These are phyloP conservation scores for Channallabes apus DNA, from an alignment of 2,797 vertebrate genomes.

Conservation along the genomic window DNA sequence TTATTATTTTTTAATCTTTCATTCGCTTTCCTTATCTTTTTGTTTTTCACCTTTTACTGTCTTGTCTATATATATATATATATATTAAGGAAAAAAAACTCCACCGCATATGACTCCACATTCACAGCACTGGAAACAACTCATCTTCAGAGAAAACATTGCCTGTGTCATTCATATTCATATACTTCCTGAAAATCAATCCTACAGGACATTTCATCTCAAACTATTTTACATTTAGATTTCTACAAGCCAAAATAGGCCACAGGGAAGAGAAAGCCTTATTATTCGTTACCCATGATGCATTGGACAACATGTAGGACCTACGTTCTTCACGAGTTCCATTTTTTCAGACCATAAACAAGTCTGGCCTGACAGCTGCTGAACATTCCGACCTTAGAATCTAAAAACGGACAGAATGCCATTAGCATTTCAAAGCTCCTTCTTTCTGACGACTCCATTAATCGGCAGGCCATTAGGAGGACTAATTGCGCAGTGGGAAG, in stretches of 20 bases:
- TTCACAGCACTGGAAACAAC: not conserved
- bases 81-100: not conserved
- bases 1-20: not conserved
- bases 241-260: conserved; percentile 3
- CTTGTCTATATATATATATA: not conserved
- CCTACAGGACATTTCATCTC: conserved; percentile 27
- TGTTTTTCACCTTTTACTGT: not conserved
- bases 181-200: conserved; percentile 30
- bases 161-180: conserved; percentile 26
- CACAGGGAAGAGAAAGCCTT: conserved; percentile 3
- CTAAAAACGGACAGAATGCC: not conserved
- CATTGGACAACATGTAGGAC: conserved; percentile 1
- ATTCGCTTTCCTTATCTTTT: not conserved
- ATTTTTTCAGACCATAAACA: not conserved
- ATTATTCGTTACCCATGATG: conserved; percentile 11
- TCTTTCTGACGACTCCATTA: conserved; percentile 45
- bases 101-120: not conserved
- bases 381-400: not conserved
- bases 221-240: conserved; percentile 36
- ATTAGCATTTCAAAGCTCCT: not conserved
- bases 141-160: not conserved
- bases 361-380: not conserved
- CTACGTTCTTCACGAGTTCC: not conserved
- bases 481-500: conserved; percentile 40
- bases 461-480: conserved; percentile 56